A percentile compares a stretch with the other conserved stretches of the same genome.
These are phyloP conservation scores for Metopia argyrocephala DNA, from an alignment of 2,888 invertebrate species.

Conservation along the genomic window DNA sequence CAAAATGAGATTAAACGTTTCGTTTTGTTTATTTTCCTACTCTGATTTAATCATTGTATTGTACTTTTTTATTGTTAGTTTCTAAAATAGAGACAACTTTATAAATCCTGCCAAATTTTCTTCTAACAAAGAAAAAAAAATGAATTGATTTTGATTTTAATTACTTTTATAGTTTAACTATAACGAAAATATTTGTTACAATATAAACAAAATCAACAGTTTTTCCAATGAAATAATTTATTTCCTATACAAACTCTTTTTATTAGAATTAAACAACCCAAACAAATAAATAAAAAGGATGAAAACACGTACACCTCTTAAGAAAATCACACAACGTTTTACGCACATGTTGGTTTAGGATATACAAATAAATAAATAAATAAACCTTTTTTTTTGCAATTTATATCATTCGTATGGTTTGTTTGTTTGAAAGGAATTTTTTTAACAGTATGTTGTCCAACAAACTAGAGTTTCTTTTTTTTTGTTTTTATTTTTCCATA, in stretches of 20 bases:
- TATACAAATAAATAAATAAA: background rate
- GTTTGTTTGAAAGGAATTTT: background rate
- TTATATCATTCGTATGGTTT: background rate
- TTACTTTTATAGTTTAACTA: background rate
- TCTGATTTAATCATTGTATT: too few species aligned
- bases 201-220: too few species aligned
- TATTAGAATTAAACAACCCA: background rate
- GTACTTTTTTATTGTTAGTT: too few species aligned
- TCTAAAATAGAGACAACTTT: background rate
- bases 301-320: background rate
- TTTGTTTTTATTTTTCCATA: too few species aligned
- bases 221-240: background rate
- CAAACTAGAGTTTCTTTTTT: too few species aligned
- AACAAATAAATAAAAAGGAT: background rate
- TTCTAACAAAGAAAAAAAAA: too few species aligned
- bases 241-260: background rate
- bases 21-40: too few species aligned
- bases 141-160: too few species aligned
- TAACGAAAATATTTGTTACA: background rate
- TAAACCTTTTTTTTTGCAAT: background rate
- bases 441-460: background rate
- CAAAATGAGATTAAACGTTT: too few species aligned
- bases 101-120: background rate
- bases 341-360: conserved; percentile 2
- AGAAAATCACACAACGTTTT: background rate